Conservation (phyloP, 1,140 invertebrate genomes). For the Drosophila sproati region DNA sequence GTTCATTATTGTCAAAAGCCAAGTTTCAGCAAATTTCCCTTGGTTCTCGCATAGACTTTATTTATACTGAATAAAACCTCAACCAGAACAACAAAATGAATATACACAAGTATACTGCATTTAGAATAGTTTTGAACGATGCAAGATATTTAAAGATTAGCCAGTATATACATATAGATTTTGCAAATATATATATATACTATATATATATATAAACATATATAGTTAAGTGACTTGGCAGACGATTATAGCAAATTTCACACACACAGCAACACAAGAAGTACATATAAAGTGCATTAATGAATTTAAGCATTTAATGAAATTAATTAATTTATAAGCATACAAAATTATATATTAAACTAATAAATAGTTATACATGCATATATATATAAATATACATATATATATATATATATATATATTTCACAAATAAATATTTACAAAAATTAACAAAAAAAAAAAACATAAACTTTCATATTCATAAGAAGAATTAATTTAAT, state of each 20-base stretch:
- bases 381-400: too few relatives aligned
- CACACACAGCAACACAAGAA: slow-evolving; percentile 81
- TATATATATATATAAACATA: slow-evolving; percentile 57
- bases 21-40: slow-evolving; percentile 3
- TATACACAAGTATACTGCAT: slow-evolving; percentile 81
- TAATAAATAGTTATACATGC: slow-evolving; percentile 27
- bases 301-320: slow-evolving; percentile 83
- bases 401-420: slow-evolving; percentile 53
- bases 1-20: background rate
- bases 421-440: slow-evolving; percentile 51
- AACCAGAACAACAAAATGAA: slow-evolving; percentile 45
- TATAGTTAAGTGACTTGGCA: slow-evolving; percentile 48
- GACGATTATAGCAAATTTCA: slow-evolving; percentile 69
- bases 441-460: slow-evolving; percentile 9
- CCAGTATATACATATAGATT: slow-evolving; percentile 36
- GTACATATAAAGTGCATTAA: slow-evolving; percentile 83
- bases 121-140: slow-evolving; percentile 57
- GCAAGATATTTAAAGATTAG: slow-evolving; percentile 13
- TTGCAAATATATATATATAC: slow-evolving; percentile 23
- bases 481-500: slow-evolving; percentile 37
- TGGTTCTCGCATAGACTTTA: slow-evolving; percentile 13
- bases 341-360: slow-evolving; percentile 48
- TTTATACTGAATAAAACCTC: slow-evolving; percentile 60
- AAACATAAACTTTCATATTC: slow-evolving; percentile 23
- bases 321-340: slow-evolving; percentile 81